Base-by-base conservation (phyloP, 2,797 vertebrate species). In the Ctenochaetus hawaiiensis region DNA sequence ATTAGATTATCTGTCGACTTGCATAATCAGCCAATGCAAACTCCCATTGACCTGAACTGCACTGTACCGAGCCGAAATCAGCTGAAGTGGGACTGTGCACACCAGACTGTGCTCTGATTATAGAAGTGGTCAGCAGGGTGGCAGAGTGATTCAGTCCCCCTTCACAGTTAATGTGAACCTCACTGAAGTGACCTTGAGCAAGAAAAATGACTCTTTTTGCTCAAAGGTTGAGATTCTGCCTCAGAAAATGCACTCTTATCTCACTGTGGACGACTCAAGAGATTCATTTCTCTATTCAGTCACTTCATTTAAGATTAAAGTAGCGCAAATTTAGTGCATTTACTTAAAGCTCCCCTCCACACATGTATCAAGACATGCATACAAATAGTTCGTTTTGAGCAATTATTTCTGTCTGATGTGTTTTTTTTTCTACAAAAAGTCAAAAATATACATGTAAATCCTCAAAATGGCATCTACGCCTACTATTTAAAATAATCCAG, bases 1-100 rank as follows among this genome's bases (percentile, higher is more conserved):
- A 63, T 87, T 90, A 86, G 76, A 84, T 90, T 87, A 87, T 84
- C 75, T 84, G 78, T 85, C 62, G 61, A 39, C 75, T 88, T 91
- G 74, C 88, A 75, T 84, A 85, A 92, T 88, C 82, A 88, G 77
- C 79, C 75, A 54, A 67, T 56, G 69, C 62, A 86, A 77, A 85
- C 77, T 78, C 56, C 44, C 17, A 41, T 57, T 84, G 81, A 89
- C 87, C 82, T 78, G 51, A 87, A 61, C 70, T 80, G 74, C 59
- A 65, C 81, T 74, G 49, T 10, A 14, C 57, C 78, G 75, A 88
- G 67, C 69, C 60, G 57, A 58, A 59, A 82, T 60, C 76, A 65
- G 39, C 78, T 72, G 79, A 76, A 62, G 17, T 23, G 48, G 62
- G 30, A 61, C 58, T 13, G 63, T 66, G 37, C 49, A 34, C 65